Evolutionary conservation across 2,113 vertebrate genomes (phyloP).

Genomic region (Loxodonta africana): DNA sequence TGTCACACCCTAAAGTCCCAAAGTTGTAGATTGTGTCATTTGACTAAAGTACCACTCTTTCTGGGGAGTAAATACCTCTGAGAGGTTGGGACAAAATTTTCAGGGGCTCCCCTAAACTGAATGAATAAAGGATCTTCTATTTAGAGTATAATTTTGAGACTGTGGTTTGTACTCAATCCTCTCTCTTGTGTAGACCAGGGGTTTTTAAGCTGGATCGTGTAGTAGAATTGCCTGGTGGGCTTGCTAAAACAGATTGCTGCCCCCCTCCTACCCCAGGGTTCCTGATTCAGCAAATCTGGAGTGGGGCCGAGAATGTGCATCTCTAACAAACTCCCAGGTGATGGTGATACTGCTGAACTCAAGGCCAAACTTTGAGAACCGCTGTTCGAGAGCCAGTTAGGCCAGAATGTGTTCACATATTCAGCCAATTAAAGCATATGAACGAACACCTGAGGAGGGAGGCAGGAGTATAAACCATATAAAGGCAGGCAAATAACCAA

Average conservation of each 20-base stretch:
- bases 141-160: background rate
- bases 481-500: conserved; percentile 10
- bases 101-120: background rate
- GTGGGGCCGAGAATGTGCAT: background rate
- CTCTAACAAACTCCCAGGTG: background rate
- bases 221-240: background rate
- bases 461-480: background rate
- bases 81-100: background rate
- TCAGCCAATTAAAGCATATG: conserved; percentile 19
- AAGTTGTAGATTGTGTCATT: background rate
- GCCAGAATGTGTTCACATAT: background rate
- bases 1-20: background rate
- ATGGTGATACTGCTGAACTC: background rate
- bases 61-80: conserved; percentile 15
- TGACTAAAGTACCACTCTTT: conserved; percentile 9
- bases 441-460: background rate
- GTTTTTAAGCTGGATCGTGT: conserved; percentile 43
- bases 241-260: conserved; percentile 23
- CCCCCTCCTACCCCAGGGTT: background rate
- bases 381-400: conserved; percentile 15
- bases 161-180: background rate
- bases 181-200: background rate
- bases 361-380: conserved; percentile 27
- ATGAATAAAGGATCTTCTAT: conserved; percentile 16
- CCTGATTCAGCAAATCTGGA: conserved; percentile 19